Evolutionary conservation across 2,113 vertebrate genomes (phyloP).

Genomic region (Caracal caracal): DNA sequence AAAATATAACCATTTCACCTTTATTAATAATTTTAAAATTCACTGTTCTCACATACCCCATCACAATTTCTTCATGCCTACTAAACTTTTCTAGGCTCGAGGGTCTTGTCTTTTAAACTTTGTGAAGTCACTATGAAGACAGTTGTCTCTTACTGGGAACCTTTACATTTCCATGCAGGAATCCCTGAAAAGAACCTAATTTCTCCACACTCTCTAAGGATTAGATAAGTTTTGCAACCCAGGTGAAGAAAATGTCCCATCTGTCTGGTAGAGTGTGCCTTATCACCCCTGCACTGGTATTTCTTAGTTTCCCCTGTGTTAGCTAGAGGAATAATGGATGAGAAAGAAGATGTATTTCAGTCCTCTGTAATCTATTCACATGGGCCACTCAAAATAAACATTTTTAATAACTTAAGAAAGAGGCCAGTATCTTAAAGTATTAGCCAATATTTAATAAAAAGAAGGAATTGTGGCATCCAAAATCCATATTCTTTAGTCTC

Average conservation of each 20-base stretch:
- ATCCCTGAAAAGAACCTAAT: background rate
- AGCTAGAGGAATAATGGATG: background rate
- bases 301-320: background rate
- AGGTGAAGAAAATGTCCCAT: background rate
- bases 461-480: background rate
- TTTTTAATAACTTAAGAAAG: slow-evolving; percentile 12
- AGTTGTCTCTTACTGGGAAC: background rate
- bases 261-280: background rate
- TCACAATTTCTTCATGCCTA: background rate
- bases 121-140: background rate
- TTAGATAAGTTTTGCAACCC: background rate
- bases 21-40: background rate
- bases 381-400: background rate
- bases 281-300: background rate
- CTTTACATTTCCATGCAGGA: background rate
- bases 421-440: background rate
- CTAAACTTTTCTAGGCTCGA: background rate
- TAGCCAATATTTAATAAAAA: background rate
- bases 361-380: background rate
- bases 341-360: background rate
- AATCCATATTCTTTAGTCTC: background rate
- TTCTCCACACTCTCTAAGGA: background rate
- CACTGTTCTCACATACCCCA: background rate
- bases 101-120: background rate
- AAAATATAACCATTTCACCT: background rate